A percentile compares a stretch with the other conserved stretches of the same genome.
Evolutionary conservation across 2,888 invertebrate genomes (phyloP).

Genomic region (Pyrrhosoma nymphula): DNA sequence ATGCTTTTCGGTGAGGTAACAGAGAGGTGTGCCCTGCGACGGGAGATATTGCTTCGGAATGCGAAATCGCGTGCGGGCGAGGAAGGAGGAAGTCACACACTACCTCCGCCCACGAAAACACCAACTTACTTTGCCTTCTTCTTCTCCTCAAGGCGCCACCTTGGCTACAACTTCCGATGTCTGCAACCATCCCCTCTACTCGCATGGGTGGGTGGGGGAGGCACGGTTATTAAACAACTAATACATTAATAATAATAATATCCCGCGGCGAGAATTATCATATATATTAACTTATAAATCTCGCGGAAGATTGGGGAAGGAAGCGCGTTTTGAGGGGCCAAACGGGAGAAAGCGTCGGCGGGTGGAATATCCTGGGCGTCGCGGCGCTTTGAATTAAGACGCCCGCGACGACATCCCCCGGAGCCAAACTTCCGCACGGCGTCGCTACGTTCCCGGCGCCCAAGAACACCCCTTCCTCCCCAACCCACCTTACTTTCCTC

Average conservation of each 20-base stretch:
- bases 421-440: slow-evolving; percentile 28
- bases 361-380: slow-evolving; percentile 26
- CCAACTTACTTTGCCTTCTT: neutral
- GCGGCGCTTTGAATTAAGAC: slow-evolving; percentile 54
- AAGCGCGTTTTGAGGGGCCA: neutral
- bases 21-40: neutral
- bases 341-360: neutral
- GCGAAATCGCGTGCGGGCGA: slow-evolving; percentile 33
- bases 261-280: slow-evolving; percentile 65
- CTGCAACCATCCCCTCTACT: neutral
- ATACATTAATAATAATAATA: slow-evolving; percentile 66
- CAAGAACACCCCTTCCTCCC: neutral
- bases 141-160: neutral
- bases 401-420: slow-evolving; percentile 35
- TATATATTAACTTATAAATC: slow-evolving; percentile 67
- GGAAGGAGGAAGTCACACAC: slow-evolving; percentile 12
- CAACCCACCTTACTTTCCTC: neutral
- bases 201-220: too few species aligned
- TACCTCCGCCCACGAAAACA: neutral
- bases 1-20: neutral
- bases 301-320: slow-evolving; percentile 36
- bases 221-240: slow-evolving; percentile 56
- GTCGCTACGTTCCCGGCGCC: slow-evolving; percentile 19
- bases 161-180: slow-evolving; percentile 32
- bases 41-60: slow-evolving; percentile 47